Percentiles rank a stretch among this genome's conserved stretches.
phyloP scores from a whole-genome alignment of 1,140 invertebrate genomes.

The Drosophila equinoxialis region DNA sequence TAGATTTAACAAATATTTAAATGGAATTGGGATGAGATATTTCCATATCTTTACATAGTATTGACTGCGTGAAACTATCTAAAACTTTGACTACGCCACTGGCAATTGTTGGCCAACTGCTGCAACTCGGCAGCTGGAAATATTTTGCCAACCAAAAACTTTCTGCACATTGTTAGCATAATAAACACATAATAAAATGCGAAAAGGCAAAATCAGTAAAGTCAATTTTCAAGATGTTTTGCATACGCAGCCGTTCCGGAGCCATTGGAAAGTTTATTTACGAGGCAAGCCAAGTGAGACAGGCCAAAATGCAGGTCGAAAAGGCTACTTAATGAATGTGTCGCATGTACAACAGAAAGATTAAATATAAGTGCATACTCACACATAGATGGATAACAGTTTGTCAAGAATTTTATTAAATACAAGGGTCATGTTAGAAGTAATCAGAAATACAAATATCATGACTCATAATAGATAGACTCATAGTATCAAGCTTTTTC shows the following conservation, averaged over 20 bases:
- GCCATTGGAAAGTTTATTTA: constrained; percentile 51
- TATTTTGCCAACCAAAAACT: constrained; percentile 50
- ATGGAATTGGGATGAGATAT: neutral
- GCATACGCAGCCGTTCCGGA: constrained; percentile 45
- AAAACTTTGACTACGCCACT: constrained; percentile 27
- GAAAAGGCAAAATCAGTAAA: constrained; percentile 72
- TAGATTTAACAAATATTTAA: too few species aligned
- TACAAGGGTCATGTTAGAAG: neutral
- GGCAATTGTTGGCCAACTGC: constrained; percentile 29
- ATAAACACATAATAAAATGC: constrained; percentile 78
- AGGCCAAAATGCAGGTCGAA: constrained; percentile 38
- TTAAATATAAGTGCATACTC: constrained; percentile 13
- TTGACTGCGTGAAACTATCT: neutral
- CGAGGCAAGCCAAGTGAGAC: constrained; percentile 15
- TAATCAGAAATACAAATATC: too few species aligned
- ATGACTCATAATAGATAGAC: too few species aligned
- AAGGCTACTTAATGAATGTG: constrained; percentile 21
- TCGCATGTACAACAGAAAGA: constrained; percentile 21
- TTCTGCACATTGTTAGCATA: constrained; percentile 76
- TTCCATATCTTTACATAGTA: neutral
- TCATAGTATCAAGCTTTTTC: too few species aligned
- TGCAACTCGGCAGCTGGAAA: constrained; percentile 29
- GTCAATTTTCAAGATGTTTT: constrained; percentile 76
- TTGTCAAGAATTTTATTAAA: neutral
- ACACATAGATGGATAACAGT: neutral